Percentiles rank a stretch among this genome's conserved stretches.
Conservation (phyloP, 2,888 invertebrate species). For the Pogonocherus hispidulus region DNA sequence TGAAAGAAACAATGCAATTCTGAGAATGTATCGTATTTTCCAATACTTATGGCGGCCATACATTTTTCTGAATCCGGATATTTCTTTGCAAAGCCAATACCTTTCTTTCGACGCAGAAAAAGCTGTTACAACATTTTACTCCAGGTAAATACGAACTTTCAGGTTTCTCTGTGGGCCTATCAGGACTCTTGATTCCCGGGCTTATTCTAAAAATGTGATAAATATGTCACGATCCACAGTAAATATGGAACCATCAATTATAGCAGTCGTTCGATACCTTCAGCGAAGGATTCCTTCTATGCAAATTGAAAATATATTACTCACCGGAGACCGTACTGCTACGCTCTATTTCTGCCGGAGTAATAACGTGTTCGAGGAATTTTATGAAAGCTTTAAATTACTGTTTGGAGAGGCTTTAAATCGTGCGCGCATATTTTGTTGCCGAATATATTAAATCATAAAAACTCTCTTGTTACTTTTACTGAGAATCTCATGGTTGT, state of each 20-base stretch:
- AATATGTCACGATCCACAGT: constrained; percentile 38
- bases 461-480: background rate
- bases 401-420: background rate
- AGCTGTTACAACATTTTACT: no score
- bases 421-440: background rate
- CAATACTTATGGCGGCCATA: no score
- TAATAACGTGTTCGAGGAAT: constrained; percentile 35
- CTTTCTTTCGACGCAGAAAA: no score
- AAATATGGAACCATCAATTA: constrained; percentile 40
- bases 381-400: constrained; percentile 35
- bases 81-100: no score
- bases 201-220: constrained; percentile 40
- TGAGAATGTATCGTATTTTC: no score
- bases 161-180: no score
- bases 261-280: constrained; percentile 29
- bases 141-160: no score
- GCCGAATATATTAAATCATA: background rate
- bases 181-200: constrained; percentile 23
- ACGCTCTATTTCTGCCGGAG: constrained; percentile 27
- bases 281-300: constrained; percentile 34
- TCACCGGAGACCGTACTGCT: constrained; percentile 25
- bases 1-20: no score
- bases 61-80: no score
- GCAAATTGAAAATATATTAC: constrained; percentile 41
- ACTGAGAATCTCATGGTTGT: background rate